phyloP scores from a whole-genome alignment of 1,140 invertebrate genomes.

The Calliopsis andreniformis region DNA sequence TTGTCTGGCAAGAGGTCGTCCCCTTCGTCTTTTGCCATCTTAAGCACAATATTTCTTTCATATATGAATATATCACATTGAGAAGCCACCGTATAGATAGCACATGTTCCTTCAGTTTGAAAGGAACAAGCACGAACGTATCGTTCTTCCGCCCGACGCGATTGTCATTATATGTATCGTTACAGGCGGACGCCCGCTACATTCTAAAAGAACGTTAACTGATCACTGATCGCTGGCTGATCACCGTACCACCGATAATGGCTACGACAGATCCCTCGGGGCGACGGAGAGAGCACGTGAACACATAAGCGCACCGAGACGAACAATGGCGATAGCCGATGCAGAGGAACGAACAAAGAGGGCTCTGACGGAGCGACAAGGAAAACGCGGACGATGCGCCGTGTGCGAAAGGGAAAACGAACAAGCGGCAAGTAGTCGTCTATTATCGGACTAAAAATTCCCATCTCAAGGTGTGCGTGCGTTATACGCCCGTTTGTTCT shows the following conservation, averaged over 20 bases:
- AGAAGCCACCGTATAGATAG: constrained; percentile 26
- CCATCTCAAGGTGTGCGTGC: not conserved
- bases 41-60: constrained; percentile 27
- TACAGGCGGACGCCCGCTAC: not conserved
- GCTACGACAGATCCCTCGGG: constrained; percentile 9
- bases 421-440: constrained; percentile 2
- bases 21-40: constrained; percentile 90
- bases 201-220: constrained; percentile 26
- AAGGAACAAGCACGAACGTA: constrained; percentile 24
- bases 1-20: constrained; percentile 93
- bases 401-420: constrained; percentile 24
- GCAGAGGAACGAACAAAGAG: constrained; percentile 21
- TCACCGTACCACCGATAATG: constrained; percentile 12
- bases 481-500: not conserved
- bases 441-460: constrained; percentile 35
- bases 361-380: constrained; percentile 21
- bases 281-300: constrained; percentile 14
- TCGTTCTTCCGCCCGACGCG: constrained; percentile 19
- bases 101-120: constrained; percentile 37
- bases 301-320: constrained; percentile 26
- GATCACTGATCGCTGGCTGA: not conserved
- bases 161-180: constrained; percentile 40
- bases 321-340: constrained; percentile 40
- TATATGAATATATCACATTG: constrained; percentile 26
- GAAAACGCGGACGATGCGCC: not conserved